These are phyloP conservation scores for Neomorphus geoffroyi DNA, from an alignment of 2,797 vertebrate species.

Conservation along the genomic window DNA sequence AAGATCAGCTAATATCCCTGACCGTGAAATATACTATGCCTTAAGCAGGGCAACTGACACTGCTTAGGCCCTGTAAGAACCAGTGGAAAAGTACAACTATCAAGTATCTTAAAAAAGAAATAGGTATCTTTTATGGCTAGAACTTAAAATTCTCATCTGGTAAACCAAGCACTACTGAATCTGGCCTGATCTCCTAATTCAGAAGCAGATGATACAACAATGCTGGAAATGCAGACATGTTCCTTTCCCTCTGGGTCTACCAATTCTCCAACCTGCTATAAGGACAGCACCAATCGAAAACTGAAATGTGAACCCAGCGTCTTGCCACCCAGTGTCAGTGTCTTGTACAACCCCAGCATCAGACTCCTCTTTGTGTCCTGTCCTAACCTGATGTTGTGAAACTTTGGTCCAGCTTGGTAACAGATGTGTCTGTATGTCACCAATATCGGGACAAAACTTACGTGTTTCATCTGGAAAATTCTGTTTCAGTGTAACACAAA, in stretches of 20 bases:
- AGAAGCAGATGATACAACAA: neutral
- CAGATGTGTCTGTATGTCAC: neutral
- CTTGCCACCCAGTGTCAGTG: neutral
- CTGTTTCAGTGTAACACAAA: neutral
- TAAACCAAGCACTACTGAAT: neutral
- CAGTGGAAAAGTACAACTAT: neutral
- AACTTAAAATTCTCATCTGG: neutral
- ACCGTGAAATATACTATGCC: neutral
- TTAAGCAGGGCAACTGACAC: neutral
- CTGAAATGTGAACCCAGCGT: neutral
- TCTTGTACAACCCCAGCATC: neutral
- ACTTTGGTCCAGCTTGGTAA: neutral
- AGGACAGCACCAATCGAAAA: neutral
- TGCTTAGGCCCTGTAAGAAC: neutral
- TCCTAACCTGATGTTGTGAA: neutral
- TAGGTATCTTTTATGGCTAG: neutral
- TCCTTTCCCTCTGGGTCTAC: neutral
- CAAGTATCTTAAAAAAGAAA: neutral
- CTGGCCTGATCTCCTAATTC: neutral
- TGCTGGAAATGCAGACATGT: neutral
- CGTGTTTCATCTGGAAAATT: neutral
- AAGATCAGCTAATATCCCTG: neutral
- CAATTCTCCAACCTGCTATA: neutral
- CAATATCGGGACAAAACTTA: neutral
- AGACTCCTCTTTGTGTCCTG: neutral